These are phyloP conservation scores for Microcebus jonahi DNA, from an alignment of 2,113 vertebrate genomes.

Conservation along the genomic window DNA sequence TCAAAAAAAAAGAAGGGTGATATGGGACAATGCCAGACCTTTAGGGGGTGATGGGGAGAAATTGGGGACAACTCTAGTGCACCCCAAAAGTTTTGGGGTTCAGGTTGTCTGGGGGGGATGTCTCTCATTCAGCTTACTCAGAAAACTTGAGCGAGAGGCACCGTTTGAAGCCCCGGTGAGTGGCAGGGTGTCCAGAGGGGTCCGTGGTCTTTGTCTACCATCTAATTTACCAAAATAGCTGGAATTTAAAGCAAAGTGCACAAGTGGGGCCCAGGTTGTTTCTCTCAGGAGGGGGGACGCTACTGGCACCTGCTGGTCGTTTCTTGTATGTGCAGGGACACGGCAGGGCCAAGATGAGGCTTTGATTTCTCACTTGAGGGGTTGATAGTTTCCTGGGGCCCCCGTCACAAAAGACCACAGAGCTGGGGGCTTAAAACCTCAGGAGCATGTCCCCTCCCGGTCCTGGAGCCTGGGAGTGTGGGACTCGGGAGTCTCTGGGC, in stretches of 20 bases:
- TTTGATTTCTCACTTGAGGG: accelerated
- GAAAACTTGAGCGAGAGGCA: neutral
- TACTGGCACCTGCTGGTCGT: neutral
- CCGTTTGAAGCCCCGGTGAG: accelerated
- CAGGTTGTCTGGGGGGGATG: accelerated
- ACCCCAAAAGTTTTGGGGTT: too few relatives aligned
- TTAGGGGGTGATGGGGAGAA: neutral
- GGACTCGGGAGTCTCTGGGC: too few relatives aligned
- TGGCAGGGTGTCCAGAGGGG: accelerated
- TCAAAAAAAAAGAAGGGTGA: neutral
- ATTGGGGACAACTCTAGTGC: accelerated
- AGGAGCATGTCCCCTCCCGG: accelerated
- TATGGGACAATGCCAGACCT: accelerated
- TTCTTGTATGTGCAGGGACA: accelerated
- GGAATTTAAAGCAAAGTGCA: neutral
- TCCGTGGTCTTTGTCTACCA: accelerated
- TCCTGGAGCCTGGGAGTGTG: neutral
- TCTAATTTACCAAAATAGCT: accelerated
- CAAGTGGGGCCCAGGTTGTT: accelerated
- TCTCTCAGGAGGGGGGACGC: accelerated
- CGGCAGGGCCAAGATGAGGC: accelerated
- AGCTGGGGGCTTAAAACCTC: neutral
- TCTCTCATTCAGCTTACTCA: neutral
- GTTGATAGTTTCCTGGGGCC: accelerated
- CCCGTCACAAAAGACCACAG: too few relatives aligned